phyloP scores from a whole-genome alignment of 2,888 invertebrate species.

The Leptinotarsa juncta region DNA sequence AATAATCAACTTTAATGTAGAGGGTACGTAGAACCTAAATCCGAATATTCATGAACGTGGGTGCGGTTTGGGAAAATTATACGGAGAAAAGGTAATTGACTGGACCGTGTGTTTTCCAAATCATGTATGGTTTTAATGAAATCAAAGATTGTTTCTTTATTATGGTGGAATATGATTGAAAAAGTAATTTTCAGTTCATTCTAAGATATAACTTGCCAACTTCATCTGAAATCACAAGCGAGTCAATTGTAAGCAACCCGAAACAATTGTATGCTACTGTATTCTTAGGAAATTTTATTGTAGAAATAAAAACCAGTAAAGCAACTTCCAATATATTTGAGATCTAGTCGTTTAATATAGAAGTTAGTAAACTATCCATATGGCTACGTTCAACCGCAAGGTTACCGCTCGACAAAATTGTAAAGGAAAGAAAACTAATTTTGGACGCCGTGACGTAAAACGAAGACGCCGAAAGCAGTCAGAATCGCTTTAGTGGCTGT shows the following conservation, averaged over 20 bases:
- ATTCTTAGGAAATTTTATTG: not conserved
- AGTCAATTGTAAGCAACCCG: too few species aligned
- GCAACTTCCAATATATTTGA: slow-evolving; percentile 1
- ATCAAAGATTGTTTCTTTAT: too few species aligned
- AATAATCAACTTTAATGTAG: too few species aligned
- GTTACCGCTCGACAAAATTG: slow-evolving; percentile 47
- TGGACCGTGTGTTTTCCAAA: too few species aligned
- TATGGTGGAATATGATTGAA: too few species aligned
- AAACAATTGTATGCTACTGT: not conserved
- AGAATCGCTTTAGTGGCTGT: slow-evolving; percentile 44
- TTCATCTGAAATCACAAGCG: not conserved
- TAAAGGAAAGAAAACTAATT: slow-evolving; percentile 55
- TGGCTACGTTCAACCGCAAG: slow-evolving; percentile 43
- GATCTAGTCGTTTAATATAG: not conserved
- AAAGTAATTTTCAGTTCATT: too few species aligned
- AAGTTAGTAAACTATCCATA: slow-evolving; percentile 12
- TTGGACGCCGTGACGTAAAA: slow-evolving; percentile 60
- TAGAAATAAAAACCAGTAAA: not conserved
- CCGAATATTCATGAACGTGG: too few species aligned
- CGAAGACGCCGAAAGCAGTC: slow-evolving; percentile 44
- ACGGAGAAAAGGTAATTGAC: too few species aligned
- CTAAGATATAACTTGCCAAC: not conserved
- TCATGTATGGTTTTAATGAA: too few species aligned
- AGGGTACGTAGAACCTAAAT: too few species aligned
- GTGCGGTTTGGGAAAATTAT: too few species aligned